These are phyloP conservation scores for Acipenser oxyrinchus DNA, from an alignment of 2,797 vertebrate species.

Conservation along the genomic window DNA sequence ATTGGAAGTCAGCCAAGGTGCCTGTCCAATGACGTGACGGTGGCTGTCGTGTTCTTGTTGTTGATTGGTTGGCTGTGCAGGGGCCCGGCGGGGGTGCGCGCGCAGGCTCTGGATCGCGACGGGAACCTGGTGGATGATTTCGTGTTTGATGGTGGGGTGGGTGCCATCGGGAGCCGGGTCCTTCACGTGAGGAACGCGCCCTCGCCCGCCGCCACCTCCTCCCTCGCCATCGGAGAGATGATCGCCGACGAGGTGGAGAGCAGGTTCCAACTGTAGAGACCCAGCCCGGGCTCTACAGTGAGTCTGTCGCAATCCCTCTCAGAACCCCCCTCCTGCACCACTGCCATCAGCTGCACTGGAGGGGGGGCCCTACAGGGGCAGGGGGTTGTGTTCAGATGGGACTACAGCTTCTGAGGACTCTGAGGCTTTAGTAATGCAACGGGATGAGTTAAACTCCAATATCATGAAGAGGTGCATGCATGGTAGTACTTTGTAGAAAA, in stretches of 20 bases:
- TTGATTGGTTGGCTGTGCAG: conserved; percentile 34
- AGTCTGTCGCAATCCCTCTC: background rate
- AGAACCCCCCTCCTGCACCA: conserved; percentile 1
- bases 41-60: no score
- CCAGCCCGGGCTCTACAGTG: background rate
- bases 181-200: conserved; percentile 92
- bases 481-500: no score
- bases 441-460: no score
- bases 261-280: conserved; percentile 63
- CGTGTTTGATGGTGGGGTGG: conserved; percentile 81
- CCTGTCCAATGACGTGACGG: no score
- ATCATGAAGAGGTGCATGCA: no score
- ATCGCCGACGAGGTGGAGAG: conserved; percentile 72
- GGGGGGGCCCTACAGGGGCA: background rate
- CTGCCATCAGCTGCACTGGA: background rate
- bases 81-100: conserved; percentile 85
- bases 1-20: no score
- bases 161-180: conserved; percentile 64
- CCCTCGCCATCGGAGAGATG: conserved; percentile 80
- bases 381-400: background rate
- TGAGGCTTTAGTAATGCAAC: no score
- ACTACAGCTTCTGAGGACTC: background rate
- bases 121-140: conserved; percentile 92
- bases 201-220: conserved; percentile 90
- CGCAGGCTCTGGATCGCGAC: conserved; percentile 76